Evolutionary conservation across 2,113 vertebrate species (phyloP).

Genomic region (Centropus bengalensis): DNA sequence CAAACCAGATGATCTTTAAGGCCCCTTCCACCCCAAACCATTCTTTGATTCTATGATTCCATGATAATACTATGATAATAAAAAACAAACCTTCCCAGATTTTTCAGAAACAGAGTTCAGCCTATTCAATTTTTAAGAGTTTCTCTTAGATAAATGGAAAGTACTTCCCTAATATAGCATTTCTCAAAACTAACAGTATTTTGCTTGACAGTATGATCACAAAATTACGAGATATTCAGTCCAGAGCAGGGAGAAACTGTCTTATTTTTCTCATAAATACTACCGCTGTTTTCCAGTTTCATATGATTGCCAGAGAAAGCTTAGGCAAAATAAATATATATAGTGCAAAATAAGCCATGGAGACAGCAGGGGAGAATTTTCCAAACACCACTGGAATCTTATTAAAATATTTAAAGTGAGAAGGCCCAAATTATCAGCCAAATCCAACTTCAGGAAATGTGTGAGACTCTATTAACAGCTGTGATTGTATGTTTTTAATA

Average conservation of each 20-base stretch:
- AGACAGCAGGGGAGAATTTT: background rate
- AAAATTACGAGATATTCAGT: background rate
- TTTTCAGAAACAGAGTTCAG: background rate
- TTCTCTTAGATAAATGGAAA: background rate
- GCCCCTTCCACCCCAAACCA: too few relatives aligned
- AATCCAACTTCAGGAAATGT: background rate
- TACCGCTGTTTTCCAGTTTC: background rate
- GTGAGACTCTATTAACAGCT: background rate
- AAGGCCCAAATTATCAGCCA: background rate
- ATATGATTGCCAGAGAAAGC: background rate
- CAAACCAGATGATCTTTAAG: too few relatives aligned
- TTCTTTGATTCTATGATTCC: too few relatives aligned
- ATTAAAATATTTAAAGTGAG: constrained; percentile 12
- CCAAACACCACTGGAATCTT: background rate
- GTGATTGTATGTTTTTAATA: background rate
- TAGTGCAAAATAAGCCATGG: background rate
- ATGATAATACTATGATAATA: too few relatives aligned
- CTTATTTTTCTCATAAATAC: constrained; percentile 9
- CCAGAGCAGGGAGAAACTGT: background rate
- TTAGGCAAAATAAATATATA: background rate
- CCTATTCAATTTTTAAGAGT: background rate
- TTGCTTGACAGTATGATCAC: background rate
- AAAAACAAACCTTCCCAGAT: background rate
- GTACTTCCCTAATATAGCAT: background rate
- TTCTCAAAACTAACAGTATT: constrained; percentile 1